Conservation (phyloP, 1,140 invertebrate genomes). For the Drosophila subobscura region DNA sequence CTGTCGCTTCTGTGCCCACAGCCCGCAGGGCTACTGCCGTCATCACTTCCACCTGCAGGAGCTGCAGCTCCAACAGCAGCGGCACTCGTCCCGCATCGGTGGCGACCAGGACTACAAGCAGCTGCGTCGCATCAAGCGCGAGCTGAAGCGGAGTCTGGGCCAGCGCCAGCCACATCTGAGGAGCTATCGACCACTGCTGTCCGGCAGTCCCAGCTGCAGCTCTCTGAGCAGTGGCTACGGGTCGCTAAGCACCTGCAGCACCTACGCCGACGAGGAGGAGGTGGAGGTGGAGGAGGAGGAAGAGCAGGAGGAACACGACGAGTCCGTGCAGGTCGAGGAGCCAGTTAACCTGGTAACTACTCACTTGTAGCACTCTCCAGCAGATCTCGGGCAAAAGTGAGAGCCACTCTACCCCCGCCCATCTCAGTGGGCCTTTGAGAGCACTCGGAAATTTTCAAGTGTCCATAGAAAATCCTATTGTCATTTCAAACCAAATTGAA, state of each 20-base stretch:
- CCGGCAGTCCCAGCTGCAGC: constrained; percentile 42
- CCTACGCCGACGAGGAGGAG: constrained; percentile 24
- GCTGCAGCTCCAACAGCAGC: constrained; percentile 49
- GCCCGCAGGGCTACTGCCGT: constrained; percentile 78
- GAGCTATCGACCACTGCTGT: constrained; percentile 32
- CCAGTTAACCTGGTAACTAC: constrained; percentile 32
- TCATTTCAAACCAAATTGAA: constrained; percentile 11
- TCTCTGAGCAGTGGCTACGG: constrained; percentile 67
- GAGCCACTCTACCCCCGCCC: too few species aligned
- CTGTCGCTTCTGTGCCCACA: constrained; percentile 82
- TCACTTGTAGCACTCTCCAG: constrained; percentile 28
- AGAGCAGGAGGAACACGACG: background rate
- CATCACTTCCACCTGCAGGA: constrained; percentile 80
- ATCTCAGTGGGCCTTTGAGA: constrained; percentile 9
- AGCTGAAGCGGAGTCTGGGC: constrained; percentile 68
- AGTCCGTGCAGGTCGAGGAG: background rate
- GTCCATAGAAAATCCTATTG: constrained; percentile 18
- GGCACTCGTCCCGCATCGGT: background rate
- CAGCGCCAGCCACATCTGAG: constrained; percentile 59
- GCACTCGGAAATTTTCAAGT: constrained; percentile 2
- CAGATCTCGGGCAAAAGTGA: too few species aligned
- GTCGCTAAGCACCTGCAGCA: constrained; percentile 32
- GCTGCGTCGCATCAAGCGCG: constrained; percentile 58
- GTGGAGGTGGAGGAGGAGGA: constrained; percentile 4
- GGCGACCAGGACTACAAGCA: constrained; percentile 64